A percentile compares a stretch with the other conserved stretches of the same genome.
These are phyloP conservation scores for Chaetodon trifasciatus DNA, from an alignment of 2,797 vertebrate species.

Conservation along the genomic window DNA sequence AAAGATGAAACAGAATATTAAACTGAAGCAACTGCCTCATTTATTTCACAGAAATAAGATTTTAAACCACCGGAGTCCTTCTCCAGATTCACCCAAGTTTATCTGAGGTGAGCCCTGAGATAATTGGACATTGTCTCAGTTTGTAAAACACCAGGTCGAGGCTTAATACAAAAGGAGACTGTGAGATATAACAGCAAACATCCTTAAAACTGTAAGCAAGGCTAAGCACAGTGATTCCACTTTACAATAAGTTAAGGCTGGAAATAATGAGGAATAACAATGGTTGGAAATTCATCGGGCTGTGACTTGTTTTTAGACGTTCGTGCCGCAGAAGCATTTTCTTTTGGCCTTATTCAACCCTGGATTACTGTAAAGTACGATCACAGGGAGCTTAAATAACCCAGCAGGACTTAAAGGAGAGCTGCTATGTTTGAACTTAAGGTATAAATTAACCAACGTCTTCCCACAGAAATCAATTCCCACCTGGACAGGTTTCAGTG, in stretches of 20 bases:
- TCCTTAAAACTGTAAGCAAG: background rate
- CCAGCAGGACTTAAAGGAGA: slow-evolving; percentile 5
- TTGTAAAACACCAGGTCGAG: background rate
- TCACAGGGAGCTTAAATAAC: slow-evolving; percentile 7
- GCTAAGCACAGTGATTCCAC: background rate
- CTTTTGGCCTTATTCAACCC: background rate
- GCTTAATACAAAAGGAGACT: no score
- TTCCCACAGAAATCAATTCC: slow-evolving; percentile 46
- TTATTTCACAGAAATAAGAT: slow-evolving; percentile 28
- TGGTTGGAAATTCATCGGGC: background rate
- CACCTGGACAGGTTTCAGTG: slow-evolving; percentile 11
- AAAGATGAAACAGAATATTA: slow-evolving; percentile 43
- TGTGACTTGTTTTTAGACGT: background rate
- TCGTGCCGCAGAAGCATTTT: background rate
- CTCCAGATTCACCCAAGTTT: slow-evolving; percentile 14
- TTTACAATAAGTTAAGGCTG: background rate
- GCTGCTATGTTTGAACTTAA: slow-evolving; percentile 9
- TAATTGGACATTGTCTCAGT: background rate
- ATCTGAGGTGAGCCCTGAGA: background rate
- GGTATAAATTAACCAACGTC: slow-evolving; percentile 25
- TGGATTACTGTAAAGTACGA: background rate
- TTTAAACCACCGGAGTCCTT: background rate
- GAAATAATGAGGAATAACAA: slow-evolving; percentile 6
- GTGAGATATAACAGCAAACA: background rate
- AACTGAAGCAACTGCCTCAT: slow-evolving; percentile 24